A percentile compares a stretch with the other conserved stretches of the same genome.
Conservation (phyloP, 35 echinoderm and acorn worm genomes). For the Stichopus chloronotus region DNA sequence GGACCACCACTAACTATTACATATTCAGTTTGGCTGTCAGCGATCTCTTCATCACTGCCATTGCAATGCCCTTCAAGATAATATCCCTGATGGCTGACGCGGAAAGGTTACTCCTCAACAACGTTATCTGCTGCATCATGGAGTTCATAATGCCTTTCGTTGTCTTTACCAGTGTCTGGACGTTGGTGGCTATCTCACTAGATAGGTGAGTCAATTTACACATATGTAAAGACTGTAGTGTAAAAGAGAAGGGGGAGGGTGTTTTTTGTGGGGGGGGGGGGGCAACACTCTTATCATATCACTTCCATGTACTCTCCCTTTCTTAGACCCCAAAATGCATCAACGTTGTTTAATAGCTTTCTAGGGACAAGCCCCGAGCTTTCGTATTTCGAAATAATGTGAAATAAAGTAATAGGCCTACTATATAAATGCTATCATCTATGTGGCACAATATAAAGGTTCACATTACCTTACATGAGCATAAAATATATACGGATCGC, state of each 20-base stretch:
- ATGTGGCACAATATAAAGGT: too few relatives aligned
- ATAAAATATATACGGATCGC: too few relatives aligned
- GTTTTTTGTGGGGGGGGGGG: neutral
- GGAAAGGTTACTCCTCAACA: constrained; percentile 42
- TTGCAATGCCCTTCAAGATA: constrained; percentile 79
- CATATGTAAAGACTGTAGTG: neutral
- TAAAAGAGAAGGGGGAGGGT: neutral
- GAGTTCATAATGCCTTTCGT: constrained; percentile 80
- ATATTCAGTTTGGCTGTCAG: constrained; percentile 89
- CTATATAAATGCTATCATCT: too few relatives aligned
- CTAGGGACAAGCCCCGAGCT: too few relatives aligned
- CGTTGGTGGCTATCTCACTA: constrained; percentile 82
- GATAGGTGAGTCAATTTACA: constrained; percentile 74
- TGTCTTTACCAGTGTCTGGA: constrained; percentile 93
- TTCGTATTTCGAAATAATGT: too few relatives aligned
- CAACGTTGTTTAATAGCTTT: too few relatives aligned
- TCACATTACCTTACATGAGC: too few relatives aligned
- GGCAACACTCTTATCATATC: neutral
- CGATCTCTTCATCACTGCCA: constrained; percentile 78
- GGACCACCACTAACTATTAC: constrained; percentile 92
- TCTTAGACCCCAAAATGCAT: too few relatives aligned
- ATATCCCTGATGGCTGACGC: constrained; percentile 65
- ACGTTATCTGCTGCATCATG: constrained; percentile 67
- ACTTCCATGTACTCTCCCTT: neutral
- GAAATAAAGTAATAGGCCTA: too few relatives aligned